Conservation (phyloP, 2,888 invertebrate species). For the Tetragonula carbonaria region DNA sequence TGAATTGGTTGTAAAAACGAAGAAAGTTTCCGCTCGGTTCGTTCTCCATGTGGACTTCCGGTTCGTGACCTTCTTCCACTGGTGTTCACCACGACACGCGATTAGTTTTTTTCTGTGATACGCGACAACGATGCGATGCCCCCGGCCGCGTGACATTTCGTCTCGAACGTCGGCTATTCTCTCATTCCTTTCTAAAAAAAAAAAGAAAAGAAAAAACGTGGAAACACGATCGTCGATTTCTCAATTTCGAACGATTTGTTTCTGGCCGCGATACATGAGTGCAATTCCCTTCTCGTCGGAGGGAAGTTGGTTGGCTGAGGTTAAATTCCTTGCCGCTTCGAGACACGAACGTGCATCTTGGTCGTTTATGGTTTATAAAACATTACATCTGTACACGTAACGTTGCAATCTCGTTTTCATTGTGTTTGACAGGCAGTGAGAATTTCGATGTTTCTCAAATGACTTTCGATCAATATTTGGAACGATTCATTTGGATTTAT, state of each 20-base stretch:
- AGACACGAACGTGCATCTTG: background rate
- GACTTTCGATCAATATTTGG: background rate
- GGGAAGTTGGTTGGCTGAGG: constrained; percentile 21
- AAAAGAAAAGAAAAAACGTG: background rate
- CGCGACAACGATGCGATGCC: constrained; percentile 63
- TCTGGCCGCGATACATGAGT: constrained; percentile 27
- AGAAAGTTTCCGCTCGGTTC: background rate
- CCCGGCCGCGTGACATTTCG: constrained; percentile 35
- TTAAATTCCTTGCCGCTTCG: background rate
- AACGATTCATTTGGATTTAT: background rate
- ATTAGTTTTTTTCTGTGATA: constrained; percentile 71
- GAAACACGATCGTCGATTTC: background rate
- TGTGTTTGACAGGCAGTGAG: background rate
- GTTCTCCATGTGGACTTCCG: background rate
- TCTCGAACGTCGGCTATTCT: constrained; percentile 12
- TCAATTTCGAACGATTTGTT: constrained; percentile 13
- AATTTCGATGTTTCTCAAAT: background rate
- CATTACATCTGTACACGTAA: background rate
- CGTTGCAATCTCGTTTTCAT: background rate
- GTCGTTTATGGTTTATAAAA: too few relatives aligned
- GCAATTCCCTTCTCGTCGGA: constrained; percentile 33
- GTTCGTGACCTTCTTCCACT: constrained; percentile 10
- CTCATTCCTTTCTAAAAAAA: constrained; percentile 1
- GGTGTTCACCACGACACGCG: constrained; percentile 47
- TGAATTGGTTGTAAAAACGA: too few relatives aligned